Conservation (phyloP, 2,888 invertebrate genomes). For the Vandiemenella viatica region DNA sequence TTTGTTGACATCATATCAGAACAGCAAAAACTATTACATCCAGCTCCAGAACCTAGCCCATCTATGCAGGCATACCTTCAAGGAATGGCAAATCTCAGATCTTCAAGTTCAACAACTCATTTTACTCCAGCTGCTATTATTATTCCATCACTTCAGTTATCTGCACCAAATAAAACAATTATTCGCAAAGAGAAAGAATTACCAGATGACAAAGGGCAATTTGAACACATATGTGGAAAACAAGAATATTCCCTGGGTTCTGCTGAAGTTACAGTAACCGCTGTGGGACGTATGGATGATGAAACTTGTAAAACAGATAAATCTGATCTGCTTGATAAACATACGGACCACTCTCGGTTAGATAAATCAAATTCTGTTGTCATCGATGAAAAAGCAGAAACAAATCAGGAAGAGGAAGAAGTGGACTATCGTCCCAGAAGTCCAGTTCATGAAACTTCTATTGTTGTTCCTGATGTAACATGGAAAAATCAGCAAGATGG, state of each 20-base stretch:
- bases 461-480: slow-evolving; percentile 45
- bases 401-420: not conserved
- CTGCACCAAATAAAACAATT: slow-evolving; percentile 10
- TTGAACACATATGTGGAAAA: slow-evolving; percentile 23
- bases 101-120: slow-evolving; percentile 4
- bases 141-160: slow-evolving; percentile 17
- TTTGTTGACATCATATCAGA: slow-evolving; percentile 76
- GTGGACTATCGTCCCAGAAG: slow-evolving; percentile 37
- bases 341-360: not conserved
- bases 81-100: slow-evolving; percentile 27
- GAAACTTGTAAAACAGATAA: not conserved
- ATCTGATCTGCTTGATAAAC: not conserved
- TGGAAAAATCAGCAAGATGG: slow-evolving; percentile 31
- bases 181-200: slow-evolving; percentile 14
- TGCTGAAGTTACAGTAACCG: not conserved
- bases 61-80: slow-evolving; percentile 54
- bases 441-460: slow-evolving; percentile 46
- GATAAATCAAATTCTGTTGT: not conserved
- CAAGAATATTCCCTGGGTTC: slow-evolving; percentile 1
- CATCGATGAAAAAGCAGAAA: not conserved
- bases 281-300: slow-evolving; percentile 1
- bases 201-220: slow-evolving; percentile 19
- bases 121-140: slow-evolving; percentile 25
- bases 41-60: slow-evolving; percentile 52
- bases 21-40: slow-evolving; percentile 71